These are phyloP conservation scores for Galaxea fascicularis DNA, from an alignment of 92 coral and sea anemone species.

Conservation along the genomic window DNA sequence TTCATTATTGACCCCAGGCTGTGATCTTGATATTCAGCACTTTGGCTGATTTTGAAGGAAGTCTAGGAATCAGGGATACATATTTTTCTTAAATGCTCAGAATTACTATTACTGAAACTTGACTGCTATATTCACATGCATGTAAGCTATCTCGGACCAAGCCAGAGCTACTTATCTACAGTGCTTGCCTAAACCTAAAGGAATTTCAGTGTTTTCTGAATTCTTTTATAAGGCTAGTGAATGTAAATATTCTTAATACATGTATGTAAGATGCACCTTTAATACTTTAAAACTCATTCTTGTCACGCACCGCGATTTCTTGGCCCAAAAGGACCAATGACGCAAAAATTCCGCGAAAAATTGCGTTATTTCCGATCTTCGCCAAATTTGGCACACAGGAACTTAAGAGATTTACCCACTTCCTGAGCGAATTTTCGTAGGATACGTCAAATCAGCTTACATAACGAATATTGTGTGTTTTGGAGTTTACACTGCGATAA, in stretches of 20 bases:
- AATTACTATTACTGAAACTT: neutral
- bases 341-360: too few species aligned
- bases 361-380: too few species aligned
- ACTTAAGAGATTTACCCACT: too few species aligned
- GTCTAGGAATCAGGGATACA: constrained; percentile 2
- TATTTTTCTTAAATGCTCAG: neutral
- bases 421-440: too few species aligned
- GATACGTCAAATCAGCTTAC: too few species aligned
- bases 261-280: constrained; percentile 2
- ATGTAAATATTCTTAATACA: constrained; percentile 9
- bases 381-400: too few species aligned
- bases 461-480: too few species aligned
- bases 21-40: neutral
- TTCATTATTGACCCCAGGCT: neutral
- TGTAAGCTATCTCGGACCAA: neutral
- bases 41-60: neutral
- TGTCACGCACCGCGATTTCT: too few species aligned
- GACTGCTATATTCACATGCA: neutral
- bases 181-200: neutral
- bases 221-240: neutral
- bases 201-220: neutral
- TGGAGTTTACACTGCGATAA: too few species aligned
- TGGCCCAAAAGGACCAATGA: too few species aligned
- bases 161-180: too few species aligned
- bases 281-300: too few species aligned